phyloP scores from a whole-genome alignment of 2,113 vertebrate species.

The Poecilia latipinna region DNA sequence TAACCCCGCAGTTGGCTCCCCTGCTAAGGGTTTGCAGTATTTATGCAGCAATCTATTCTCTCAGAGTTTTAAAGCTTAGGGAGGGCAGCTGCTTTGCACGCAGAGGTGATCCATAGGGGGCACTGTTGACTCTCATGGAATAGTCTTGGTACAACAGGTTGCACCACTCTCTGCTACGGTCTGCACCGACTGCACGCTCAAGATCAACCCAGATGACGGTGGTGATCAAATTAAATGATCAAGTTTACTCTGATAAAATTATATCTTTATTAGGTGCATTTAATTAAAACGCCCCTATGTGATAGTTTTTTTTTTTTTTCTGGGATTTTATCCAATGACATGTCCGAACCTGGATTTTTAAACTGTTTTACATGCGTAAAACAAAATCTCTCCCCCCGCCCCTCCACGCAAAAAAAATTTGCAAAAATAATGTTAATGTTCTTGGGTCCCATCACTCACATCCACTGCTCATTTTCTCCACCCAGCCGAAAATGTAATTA shows the following conservation, averaged over 20 bases:
- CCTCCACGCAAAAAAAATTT: neutral
- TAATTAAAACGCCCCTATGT: neutral
- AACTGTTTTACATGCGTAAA: too few species aligned
- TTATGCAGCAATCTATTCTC: slow-evolving; percentile 11
- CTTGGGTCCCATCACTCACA: slow-evolving; percentile 2
- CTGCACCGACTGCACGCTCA: slow-evolving; percentile 11
- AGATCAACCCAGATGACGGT: slow-evolving; percentile 4
- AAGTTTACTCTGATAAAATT: neutral
- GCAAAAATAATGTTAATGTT: neutral
- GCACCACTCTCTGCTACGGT: slow-evolving; percentile 14
- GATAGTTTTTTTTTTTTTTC: neutral
- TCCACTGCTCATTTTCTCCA: slow-evolving; percentile 7
- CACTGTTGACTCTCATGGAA: slow-evolving; percentile 73
- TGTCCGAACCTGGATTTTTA: neutral
- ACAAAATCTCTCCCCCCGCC: too few species aligned
- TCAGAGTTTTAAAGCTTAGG: slow-evolving; percentile 34
- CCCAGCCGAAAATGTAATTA: slow-evolving; percentile 15
- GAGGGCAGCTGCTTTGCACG: slow-evolving; percentile 35
- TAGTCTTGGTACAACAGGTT: slow-evolving; percentile 68
- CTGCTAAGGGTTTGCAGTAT: neutral
- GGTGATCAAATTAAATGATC: slow-evolving; percentile 15
- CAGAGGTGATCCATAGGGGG: slow-evolving; percentile 63
- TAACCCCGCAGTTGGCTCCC: neutral
- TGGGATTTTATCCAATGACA: neutral
- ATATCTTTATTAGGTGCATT: neutral